Base-by-base conservation (phyloP, 1,140 invertebrate genomes). In the Drosophila fuyamai region DNA sequence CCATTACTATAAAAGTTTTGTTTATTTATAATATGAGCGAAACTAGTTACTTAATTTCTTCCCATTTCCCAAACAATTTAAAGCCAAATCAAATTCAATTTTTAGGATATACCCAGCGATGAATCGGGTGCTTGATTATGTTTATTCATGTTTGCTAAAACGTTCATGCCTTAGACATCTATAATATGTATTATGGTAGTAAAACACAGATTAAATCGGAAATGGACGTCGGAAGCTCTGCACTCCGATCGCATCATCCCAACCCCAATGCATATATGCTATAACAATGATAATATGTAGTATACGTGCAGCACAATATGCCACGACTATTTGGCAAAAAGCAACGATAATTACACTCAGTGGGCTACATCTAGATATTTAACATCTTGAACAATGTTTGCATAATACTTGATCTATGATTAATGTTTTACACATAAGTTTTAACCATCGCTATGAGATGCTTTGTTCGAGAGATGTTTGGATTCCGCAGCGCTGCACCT, bases 191-290 rank as follows among this genome's bases (percentile, higher is more conserved):
- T 65, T 72, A 85, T 60, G 55, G 71, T 89, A 78, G 47, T 79
- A 90, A 83, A 88, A 88, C 83, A 88, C 82, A 88, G 85, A 81
- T 90, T 89, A 84, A 63, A 73, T 55, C 56, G 51, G 53, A 58
- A 55, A 35, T 54, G 47, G 51, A 18, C 36, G 35, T 47, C 14
- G 50, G 41, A 71, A 44, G 40, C 36, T 36, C 47, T 13, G 41
- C 16, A 54, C 27, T 23, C 36, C 36, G 27, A 16, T 32, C 3
- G 27, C 38, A n/a, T 35, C 9, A 14, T 54, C 29, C 43, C 63
- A 40, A 48, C 23, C 55, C 48, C 54, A 40, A 54, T 35, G 60
- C 40, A 59, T 47, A 51, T 73, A 44, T 44, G 53, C 43, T 43
- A 76, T 67, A 76, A 76, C 73, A 76, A 66, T 76, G 73, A 67